Conservation (phyloP, 2,888 invertebrate species). For the Sussaba pulchella region DNA sequence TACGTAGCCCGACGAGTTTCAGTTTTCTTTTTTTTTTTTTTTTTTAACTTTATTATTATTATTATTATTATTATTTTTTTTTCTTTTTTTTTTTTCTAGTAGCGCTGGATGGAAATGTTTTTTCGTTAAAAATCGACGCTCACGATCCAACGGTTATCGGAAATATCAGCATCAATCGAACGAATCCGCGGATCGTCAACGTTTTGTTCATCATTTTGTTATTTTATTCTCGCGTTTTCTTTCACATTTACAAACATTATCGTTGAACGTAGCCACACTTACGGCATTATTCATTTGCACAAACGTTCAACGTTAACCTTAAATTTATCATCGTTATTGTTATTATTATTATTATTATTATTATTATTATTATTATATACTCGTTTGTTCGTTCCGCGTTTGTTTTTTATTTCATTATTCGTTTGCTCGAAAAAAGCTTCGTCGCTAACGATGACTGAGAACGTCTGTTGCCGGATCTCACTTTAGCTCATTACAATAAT, state of each 20-base stretch:
- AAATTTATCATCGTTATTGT: conserved; percentile 56
- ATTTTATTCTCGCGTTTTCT: conserved; percentile 22
- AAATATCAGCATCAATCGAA: conserved; percentile 36
- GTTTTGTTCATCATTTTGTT: conserved; percentile 56
- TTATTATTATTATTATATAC: conserved; percentile 54
- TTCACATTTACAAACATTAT: conserved; percentile 75
- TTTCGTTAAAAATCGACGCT: conserved; percentile 68
- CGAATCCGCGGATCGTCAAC: conserved; percentile 66
- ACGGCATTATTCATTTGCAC: conserved; percentile 68
- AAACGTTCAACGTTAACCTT: conserved; percentile 27
- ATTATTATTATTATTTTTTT: conserved; percentile 10
- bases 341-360: conserved; percentile 38
- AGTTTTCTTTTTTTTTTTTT: conserved; percentile 18
- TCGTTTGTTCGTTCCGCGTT: conserved; percentile 38
- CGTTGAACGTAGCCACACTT: conserved; percentile 50
- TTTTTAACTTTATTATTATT: conserved; percentile 29
- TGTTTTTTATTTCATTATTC: conserved; percentile 24
- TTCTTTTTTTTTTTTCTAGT: conserved; percentile 68
- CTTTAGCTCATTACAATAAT: conserved; percentile 76
- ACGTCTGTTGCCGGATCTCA: conserved; percentile 67
- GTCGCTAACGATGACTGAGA: conserved; percentile 56
- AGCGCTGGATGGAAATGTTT: conserved; percentile 82
- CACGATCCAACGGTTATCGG: conserved; percentile 48
- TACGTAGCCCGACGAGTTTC: conserved; percentile 39
- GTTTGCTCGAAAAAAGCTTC: conserved; percentile 47